phyloP scores from a whole-genome alignment of 2,888 invertebrate genomes.

The Callyntrura sp. region DNA sequence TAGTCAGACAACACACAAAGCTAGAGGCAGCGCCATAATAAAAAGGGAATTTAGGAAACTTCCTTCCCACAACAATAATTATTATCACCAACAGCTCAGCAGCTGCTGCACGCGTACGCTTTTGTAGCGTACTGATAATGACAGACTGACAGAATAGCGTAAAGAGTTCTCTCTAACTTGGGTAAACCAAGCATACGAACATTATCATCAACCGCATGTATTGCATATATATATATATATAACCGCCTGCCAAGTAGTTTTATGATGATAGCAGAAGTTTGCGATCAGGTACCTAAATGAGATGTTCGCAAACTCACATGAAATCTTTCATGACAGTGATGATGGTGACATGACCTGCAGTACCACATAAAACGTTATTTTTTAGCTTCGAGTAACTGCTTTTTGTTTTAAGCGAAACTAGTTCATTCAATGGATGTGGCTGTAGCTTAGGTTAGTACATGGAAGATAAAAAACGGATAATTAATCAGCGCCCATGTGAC shows the following conservation, averaged over 20 bases:
- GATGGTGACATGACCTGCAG: slow-evolving; percentile 73
- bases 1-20: not conserved
- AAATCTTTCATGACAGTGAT: slow-evolving; percentile 52
- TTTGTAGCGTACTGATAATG: not conserved
- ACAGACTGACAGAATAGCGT: slow-evolving; percentile 49
- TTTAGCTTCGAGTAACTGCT: not conserved
- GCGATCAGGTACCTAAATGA: slow-evolving; percentile 52
- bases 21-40: slow-evolving; percentile 4
- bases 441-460: not conserved
- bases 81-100: slow-evolving; percentile 44
- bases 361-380: slow-evolving; percentile 48
- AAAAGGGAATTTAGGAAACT: slow-evolving; percentile 72
- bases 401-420: slow-evolving; percentile 58
- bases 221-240: too few relatives aligned
- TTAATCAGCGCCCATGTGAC: slow-evolving; percentile 49
- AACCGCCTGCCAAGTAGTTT: slow-evolving; percentile 10
- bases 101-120: not conserved
- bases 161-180: slow-evolving; percentile 24
- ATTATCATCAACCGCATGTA: slow-evolving; percentile 20
- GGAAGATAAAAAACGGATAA: slow-evolving; percentile 40
- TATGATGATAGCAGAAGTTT: not conserved
- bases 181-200: slow-evolving; percentile 39
- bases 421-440: slow-evolving; percentile 42
- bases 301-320: slow-evolving; percentile 18
- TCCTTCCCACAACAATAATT: slow-evolving; percentile 71